A percentile compares a stretch with the other conserved stretches of the same genome.
Conservation (phyloP, 2,113 vertebrate species). For the Galbula dea region DNA sequence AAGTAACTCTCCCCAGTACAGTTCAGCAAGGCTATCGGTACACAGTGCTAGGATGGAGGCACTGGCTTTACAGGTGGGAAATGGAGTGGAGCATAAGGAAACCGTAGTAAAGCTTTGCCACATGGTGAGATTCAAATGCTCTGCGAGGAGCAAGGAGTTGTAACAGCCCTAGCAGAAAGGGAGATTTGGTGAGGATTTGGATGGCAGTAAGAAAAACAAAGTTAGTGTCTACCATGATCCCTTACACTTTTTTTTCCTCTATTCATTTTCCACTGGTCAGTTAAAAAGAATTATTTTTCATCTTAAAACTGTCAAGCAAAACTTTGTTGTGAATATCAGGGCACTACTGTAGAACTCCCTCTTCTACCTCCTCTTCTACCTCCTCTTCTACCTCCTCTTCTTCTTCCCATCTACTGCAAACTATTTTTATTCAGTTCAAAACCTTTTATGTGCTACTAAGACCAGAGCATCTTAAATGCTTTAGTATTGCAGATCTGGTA, state of each 20-base stretch:
- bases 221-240: background rate
- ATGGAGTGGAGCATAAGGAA: background rate
- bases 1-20: accelerated
- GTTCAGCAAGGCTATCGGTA: background rate
- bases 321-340: background rate
- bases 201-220: background rate
- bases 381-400: background rate
- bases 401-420: background rate
- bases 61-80: background rate
- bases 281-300: background rate
- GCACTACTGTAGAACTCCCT: background rate
- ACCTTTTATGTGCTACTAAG: background rate
- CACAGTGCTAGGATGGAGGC: background rate
- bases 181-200: background rate
- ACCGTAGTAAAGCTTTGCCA: background rate
- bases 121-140: background rate
- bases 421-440: background rate
- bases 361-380: background rate
- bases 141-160: background rate
- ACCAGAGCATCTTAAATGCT: background rate
- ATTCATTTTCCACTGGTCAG: background rate
- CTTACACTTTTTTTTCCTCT: background rate
- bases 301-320: background rate
- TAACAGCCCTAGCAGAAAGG: background rate
- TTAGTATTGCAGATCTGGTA: background rate